A percentile compares a stretch with the other conserved stretches of the same genome.
Conservation (phyloP, 2,113 vertebrate species). For the Tringa solitaria region DNA sequence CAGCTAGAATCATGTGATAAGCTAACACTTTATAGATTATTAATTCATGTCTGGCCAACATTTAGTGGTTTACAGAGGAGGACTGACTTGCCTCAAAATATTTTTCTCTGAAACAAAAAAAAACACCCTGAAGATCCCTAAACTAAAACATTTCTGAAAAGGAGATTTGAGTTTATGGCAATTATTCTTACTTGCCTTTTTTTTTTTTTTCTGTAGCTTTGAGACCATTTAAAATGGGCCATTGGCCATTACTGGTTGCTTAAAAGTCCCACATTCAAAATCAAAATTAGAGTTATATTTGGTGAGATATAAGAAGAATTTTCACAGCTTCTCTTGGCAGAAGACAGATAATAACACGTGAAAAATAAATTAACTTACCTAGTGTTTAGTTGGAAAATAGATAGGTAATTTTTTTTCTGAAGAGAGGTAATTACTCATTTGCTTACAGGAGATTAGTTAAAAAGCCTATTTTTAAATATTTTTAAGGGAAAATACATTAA, state of each 20-base stretch:
- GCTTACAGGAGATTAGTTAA: neutral
- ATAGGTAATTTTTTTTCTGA: neutral
- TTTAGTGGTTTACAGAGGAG: neutral
- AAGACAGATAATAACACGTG: neutral
- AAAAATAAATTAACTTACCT: neutral
- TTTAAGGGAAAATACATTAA: neutral
- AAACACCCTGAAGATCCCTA: neutral
- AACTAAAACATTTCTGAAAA: neutral
- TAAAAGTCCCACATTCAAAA: neutral
- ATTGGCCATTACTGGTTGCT: neutral
- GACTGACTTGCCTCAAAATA: neutral
- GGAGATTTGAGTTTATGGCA: neutral
- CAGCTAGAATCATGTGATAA: neutral
- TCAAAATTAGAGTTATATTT: neutral
- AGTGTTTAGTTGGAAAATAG: neutral
- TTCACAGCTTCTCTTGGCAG: neutral
- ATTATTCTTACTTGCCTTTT: neutral
- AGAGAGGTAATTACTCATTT: neutral
- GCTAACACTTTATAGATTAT: neutral
- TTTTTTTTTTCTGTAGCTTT: neutral
- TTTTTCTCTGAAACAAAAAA: neutral
- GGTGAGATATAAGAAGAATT: neutral
- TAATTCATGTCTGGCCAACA: neutral
- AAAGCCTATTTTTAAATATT: neutral
- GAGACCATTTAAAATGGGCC: neutral